phyloP scores from a whole-genome alignment of 30 jellyfish, hydroid and myxozoan species.

The Mastigias papua region DNA sequence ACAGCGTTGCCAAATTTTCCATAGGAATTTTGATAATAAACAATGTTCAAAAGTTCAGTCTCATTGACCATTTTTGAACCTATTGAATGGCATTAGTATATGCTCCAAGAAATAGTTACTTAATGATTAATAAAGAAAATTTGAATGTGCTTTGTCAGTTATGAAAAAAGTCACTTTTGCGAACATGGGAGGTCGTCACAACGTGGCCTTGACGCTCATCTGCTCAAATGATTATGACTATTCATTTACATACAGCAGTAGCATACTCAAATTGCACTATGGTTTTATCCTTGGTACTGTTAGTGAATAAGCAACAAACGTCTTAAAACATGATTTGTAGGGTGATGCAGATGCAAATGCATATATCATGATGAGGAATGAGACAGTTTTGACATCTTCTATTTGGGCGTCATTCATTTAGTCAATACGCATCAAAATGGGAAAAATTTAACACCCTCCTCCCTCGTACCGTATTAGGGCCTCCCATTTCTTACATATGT shows the following conservation, averaged over 20 bases:
- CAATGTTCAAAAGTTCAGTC: background rate
- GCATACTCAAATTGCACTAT: background rate
- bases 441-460: too few species aligned
- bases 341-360: too few species aligned
- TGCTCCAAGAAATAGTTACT: background rate
- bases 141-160: background rate
- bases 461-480: too few species aligned
- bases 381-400: too few species aligned
- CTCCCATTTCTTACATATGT: too few species aligned
- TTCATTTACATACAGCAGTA: background rate
- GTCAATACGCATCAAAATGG: too few species aligned
- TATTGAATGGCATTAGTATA: background rate
- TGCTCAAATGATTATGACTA: too few species aligned
- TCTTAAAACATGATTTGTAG: too few species aligned
- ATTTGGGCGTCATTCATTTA: too few species aligned
- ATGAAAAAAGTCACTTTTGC: background rate
- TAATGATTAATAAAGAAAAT: background rate
- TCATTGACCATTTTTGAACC: background rate
- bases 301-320: too few species aligned
- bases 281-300: too few species aligned
- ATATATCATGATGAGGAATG: too few species aligned
- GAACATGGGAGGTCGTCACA: background rate
- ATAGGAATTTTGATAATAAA: background rate
- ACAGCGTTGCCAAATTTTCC: background rate
- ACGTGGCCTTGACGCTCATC: background rate